These are phyloP conservation scores for Chionoecetes opilio DNA, from an alignment of 1,140 invertebrate genomes.

Conservation along the genomic window DNA sequence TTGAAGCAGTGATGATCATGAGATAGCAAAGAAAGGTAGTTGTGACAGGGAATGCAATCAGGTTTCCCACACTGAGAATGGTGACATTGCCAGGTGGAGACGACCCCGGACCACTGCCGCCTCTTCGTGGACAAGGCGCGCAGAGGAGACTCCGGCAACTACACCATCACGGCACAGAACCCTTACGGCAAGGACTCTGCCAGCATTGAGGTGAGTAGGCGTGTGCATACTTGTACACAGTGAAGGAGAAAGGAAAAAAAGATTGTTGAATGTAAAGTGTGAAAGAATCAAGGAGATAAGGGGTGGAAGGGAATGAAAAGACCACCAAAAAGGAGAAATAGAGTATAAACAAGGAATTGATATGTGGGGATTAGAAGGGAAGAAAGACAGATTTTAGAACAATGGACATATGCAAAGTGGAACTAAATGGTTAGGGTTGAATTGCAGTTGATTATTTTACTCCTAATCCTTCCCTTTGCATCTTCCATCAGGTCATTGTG, in stretches of 20 bases:
- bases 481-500: conserved; percentile 86
- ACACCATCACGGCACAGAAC: conserved; percentile 95
- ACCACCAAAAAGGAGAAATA: too few species aligned
- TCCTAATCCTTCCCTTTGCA: neutral
- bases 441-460: too few species aligned
- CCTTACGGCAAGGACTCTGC: conserved; percentile 95
- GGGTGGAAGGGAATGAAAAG: too few species aligned
- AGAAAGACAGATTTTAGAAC: too few species aligned
- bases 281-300: too few species aligned
- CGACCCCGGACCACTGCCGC: conserved; percentile 92
- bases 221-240: neutral
- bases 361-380: too few species aligned
- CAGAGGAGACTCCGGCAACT: conserved; percentile 95
- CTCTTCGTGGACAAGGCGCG: conserved; percentile 94
- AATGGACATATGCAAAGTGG: too few species aligned
- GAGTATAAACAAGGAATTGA: too few species aligned
- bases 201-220: conserved; percentile 91
- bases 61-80: neutral
- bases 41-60: neutral
- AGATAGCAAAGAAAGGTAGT: neutral
- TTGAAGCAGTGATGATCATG: neutral
- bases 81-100: conserved; percentile 87
- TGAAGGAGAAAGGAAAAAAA: too few species aligned
- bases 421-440: too few species aligned
- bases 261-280: too few species aligned